Evolutionary conservation across 2,888 invertebrate genomes (phyloP).

Genomic region (Incurvaria masculella): DNA sequence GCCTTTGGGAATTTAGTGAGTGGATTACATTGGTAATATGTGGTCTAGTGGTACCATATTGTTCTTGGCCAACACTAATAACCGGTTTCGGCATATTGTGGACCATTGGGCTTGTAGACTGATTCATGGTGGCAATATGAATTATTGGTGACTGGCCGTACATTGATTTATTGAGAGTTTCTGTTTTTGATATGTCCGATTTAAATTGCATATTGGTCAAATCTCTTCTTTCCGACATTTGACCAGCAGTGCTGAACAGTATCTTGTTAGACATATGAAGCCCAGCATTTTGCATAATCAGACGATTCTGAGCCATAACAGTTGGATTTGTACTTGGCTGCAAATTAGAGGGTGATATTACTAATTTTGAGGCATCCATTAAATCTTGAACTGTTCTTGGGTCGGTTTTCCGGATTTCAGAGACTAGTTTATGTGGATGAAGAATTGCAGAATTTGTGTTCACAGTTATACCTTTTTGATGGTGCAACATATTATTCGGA

Average conservation of each 20-base stretch:
- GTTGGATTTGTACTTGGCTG: conserved; percentile 37
- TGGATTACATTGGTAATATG: conserved; percentile 41
- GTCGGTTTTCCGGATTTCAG: conserved; percentile 35
- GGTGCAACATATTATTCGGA: conserved; percentile 41
- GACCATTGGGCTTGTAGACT: conserved; percentile 31
- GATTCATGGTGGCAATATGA: conserved; percentile 35
- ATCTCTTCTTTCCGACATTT: conserved; percentile 38
- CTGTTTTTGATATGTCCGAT: conserved; percentile 27
- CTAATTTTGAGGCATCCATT: conserved; percentile 38
- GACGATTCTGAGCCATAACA: conserved; percentile 44
- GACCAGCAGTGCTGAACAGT: conserved; percentile 32
- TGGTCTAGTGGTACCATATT: conserved; percentile 27
- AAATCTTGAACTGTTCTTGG: conserved; percentile 25
- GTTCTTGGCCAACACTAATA: conserved; percentile 29
- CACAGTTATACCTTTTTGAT: conserved; percentile 31
- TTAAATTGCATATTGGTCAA: conserved; percentile 13
- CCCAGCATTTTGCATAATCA: conserved; percentile 41
- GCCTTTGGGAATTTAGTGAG: conserved; percentile 34
- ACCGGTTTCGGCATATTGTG: conserved; percentile 35
- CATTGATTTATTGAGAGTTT: conserved; percentile 29
- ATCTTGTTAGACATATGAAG: conserved; percentile 35
- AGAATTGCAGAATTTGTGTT: conserved; percentile 25
- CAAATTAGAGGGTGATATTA: conserved; percentile 38
- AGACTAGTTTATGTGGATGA: conserved; percentile 39
- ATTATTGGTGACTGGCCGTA: conserved; percentile 35